A percentile compares a stretch with the other conserved stretches of the same genome.
Conservation (phyloP, 1,140 invertebrate genomes). For the Bombus pyrosoma region DNA sequence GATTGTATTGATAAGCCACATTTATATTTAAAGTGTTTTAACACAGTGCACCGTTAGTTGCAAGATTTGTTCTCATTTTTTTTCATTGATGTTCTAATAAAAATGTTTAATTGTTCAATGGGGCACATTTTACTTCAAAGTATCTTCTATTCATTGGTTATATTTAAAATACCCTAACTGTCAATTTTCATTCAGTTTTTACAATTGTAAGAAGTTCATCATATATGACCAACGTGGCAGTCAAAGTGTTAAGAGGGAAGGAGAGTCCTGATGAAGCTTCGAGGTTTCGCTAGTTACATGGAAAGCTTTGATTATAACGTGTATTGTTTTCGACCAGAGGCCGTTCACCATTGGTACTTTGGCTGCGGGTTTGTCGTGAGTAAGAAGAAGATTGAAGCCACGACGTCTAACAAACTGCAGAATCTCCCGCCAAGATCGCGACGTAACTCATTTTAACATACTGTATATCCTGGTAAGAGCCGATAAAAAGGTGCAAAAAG, state of each 20-base stretch:
- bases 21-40: too few species aligned
- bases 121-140: too few species aligned
- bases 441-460: neutral
- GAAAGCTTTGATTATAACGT: constrained; percentile 22
- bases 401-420: neutral
- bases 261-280: constrained; percentile 24
- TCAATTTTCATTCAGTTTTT: too few species aligned
- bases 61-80: too few species aligned
- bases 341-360: neutral
- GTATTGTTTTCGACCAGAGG: neutral
- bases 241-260: neutral
- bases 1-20: too few species aligned
- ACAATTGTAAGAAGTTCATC: too few species aligned
- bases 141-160: too few species aligned
- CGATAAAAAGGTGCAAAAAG: neutral
- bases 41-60: too few species aligned
- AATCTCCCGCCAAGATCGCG: neutral
- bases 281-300: neutral
- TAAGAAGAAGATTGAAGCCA: neutral
- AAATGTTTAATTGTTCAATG: too few species aligned
- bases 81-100: too few species aligned
- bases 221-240: too few species aligned
- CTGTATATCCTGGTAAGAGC: neutral
- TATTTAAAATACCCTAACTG: too few species aligned
- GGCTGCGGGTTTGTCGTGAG: neutral